phyloP scores from a whole-genome alignment of 2,113 vertebrate genomes.

The Serilophus lunatus region DNA sequence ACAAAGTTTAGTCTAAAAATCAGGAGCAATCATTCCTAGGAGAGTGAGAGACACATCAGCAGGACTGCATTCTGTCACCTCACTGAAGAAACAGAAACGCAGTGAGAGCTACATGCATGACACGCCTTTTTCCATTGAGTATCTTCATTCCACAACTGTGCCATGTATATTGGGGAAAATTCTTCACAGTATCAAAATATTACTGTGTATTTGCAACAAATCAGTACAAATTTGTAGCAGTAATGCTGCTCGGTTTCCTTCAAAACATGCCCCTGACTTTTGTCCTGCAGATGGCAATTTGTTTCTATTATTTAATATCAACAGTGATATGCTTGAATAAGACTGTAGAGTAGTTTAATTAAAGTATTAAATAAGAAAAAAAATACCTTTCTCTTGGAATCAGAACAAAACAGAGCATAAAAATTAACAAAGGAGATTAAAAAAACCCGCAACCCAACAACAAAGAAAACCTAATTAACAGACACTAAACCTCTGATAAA shows the following conservation, averaged over 20 bases:
- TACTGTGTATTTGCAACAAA: not conserved
- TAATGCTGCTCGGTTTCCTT: not conserved
- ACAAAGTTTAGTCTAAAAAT: not conserved
- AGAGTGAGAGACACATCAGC: not conserved
- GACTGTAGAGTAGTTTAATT: slow-evolving; percentile 54
- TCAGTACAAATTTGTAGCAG: not conserved
- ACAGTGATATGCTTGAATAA: slow-evolving; percentile 29
- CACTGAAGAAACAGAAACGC: not conserved
- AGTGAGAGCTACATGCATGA: rapidly evolving
- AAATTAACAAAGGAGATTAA: not conserved
- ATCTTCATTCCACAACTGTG: not conserved
- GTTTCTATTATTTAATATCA: slow-evolving; percentile 39
- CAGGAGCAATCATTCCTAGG: not conserved
- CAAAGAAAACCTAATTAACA: slow-evolving; percentile 37
- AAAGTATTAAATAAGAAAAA: slow-evolving; percentile 62
- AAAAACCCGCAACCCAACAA: not conserved
- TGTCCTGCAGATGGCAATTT: slow-evolving; percentile 20
- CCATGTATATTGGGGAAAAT: not conserved
- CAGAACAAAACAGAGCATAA: slow-evolving; percentile 23
- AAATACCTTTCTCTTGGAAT: slow-evolving; percentile 11
- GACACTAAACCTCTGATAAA: slow-evolving; percentile 48
- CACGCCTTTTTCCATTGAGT: not conserved
- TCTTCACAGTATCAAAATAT: not conserved
- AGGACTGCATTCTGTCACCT: not conserved
- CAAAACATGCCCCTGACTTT: not conserved